Base-by-base conservation (phyloP, 2,113 vertebrate species). In the Callionymus lyra region DNA sequence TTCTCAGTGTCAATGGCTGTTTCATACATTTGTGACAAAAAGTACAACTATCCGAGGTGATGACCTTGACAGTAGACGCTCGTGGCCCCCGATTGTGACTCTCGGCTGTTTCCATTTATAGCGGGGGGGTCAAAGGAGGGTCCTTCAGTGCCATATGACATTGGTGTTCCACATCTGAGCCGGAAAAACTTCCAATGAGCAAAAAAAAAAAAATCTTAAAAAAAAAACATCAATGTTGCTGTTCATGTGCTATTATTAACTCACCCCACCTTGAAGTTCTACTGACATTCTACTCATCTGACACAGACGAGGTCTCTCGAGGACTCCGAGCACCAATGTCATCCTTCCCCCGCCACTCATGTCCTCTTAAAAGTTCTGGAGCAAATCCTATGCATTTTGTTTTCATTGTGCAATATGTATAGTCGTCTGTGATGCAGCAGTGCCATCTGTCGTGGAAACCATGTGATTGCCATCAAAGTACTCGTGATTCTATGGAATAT, bases 391-490 rank as follows among this genome's bases (percentile, higher is more conserved):
- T 74, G 70, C 65, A 70, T 80, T 53, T 71, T 42, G 78, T 48
- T 72, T 41, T 66, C 68, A 62, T 71, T 70, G 76, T 82, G 72
- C 75, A 74, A 66, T 58, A 61, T 60, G 56, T 76, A 56, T 59
- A 57, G 53, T 71, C 18, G 72, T 83, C 47, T 66, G 66, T 77
- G 71, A 70, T 68, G 65, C 65, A 82, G 59, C 71, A 77, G 77
- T 69, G 66, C 73, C 79, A 79, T 63, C 79, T 79, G 70, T 79
- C 51, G 72, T 78, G 45, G 42, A 46, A 68, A 74, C 59, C 65
- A 44, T 53, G 71, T 68, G 76, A 70, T 59, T 74, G 68, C 59
- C 58, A 74, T 64, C 35, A 13, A n/a, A 62, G 61, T 72, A 42
- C 50, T 59, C 16, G 63, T 68, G 56, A 58, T 60, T 49, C 46